Conservation (phyloP, 2,113 vertebrate species). For the Cyanoderma ruficeps region DNA sequence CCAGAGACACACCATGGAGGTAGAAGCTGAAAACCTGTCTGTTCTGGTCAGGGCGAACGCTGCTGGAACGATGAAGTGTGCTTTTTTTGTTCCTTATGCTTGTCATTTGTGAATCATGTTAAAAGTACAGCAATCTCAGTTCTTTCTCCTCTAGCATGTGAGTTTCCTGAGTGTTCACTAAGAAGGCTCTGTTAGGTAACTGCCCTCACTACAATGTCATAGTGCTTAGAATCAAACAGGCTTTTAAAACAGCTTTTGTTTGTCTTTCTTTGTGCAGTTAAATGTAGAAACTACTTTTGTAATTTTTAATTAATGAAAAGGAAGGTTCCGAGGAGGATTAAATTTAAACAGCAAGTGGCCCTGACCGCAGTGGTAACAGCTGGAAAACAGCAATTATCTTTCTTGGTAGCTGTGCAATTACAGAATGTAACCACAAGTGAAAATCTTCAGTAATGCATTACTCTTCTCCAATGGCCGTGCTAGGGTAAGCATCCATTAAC, state of each 20-base stretch:
- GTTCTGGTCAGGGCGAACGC: background rate
- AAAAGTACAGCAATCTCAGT: background rate
- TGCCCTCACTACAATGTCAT: background rate
- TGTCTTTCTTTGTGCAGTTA: background rate
- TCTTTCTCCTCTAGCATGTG: background rate
- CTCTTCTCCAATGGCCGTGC: background rate
- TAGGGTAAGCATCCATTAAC: background rate
- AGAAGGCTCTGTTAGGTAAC: background rate
- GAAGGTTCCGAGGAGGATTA: background rate
- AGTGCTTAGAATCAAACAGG: background rate
- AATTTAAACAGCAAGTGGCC: constrained; percentile 4
- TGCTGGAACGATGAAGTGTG: background rate
- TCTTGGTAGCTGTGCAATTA: background rate
- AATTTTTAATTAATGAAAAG: background rate
- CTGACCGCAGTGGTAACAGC: background rate
- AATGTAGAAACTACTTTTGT: background rate
- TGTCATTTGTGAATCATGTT: background rate
- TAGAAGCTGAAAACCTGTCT: background rate
- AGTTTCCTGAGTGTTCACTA: background rate
- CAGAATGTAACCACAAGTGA: background rate
- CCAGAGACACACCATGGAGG: background rate
- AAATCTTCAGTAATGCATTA: background rate
- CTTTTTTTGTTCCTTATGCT: background rate
- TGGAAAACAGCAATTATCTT: background rate
- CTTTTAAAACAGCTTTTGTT: background rate